Percentiles rank a stretch among this genome's conserved stretches.
Conservation (phyloP, 2,113 vertebrate genomes). For the Oncorhynchus clarkii region DNA sequence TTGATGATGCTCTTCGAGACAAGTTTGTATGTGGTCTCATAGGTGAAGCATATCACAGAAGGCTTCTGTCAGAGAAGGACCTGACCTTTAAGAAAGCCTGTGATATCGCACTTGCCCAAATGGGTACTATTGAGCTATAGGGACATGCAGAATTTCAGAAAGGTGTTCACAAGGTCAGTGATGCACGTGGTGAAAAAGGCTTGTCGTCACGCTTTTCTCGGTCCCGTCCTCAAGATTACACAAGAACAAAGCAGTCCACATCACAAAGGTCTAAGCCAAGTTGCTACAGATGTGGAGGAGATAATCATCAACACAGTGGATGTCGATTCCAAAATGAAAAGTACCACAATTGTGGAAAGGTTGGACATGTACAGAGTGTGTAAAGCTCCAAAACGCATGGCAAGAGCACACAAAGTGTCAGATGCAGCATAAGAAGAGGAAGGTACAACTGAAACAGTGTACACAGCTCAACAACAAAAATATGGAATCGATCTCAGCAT, state of each 20-base stretch:
- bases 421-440: neutral
- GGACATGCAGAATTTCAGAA: neutral
- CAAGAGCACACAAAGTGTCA: neutral
- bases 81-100: neutral
- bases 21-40: too few species aligned
- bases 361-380: constrained; percentile 5
- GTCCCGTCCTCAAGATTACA: too few species aligned
- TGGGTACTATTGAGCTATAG: neutral
- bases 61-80: neutral
- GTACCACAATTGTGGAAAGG: constrained; percentile 18
- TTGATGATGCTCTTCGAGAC: too few species aligned
- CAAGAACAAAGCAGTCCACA: neutral
- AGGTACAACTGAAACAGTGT: constrained; percentile 1
- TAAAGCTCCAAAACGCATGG: neutral
- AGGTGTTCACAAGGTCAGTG: neutral
- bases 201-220: too few species aligned
- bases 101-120: neutral
- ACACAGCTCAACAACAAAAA: constrained; percentile 2
- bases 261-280: neutral
- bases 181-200: neutral
- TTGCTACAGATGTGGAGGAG: constrained; percentile 12
- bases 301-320: constrained; percentile 3
- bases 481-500: too few species aligned
- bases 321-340: constrained; percentile 5
- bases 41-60: too few species aligned